Base-by-base conservation (phyloP, 1,140 invertebrate genomes). In the Trachymyrmex septentrionalis region DNA sequence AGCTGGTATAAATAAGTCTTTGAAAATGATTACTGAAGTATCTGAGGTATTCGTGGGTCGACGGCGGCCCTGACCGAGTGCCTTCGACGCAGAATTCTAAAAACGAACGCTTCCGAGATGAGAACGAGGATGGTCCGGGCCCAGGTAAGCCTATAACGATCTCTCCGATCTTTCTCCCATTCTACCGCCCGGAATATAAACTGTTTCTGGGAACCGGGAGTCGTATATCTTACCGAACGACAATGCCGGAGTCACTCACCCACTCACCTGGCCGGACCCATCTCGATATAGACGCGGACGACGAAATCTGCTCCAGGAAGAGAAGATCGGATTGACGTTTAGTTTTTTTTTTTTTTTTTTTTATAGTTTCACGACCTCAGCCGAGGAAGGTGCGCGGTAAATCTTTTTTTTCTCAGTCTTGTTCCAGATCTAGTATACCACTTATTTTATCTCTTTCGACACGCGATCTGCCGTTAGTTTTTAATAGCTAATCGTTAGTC, bases 151-250 rank as follows among this genome's bases (percentile, higher is more conserved):
- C 75, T 80, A 92, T 93, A 94, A 94, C 92, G 91, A 94, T 93
- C 90, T 90, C 71, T 85, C 63, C 44, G 61, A 86, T 85, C 71
- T 91, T 92, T 89, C 85, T 92, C 88, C 92, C 50, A 55, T 57
- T 75, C 55, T 59, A 24, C 87, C 82, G 66, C 44, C 64, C 81
- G 87, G 93, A 94, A 94, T 94, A 94, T 94, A 95, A 95, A 95
- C 94, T 95, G 92, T 94, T 95, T 95, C 95, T 94, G 61, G 91
- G 95, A 95, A 95, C 92, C 88, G 81, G 57, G 86, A 92, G 92
- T 94, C 95, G 92, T 95, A 95, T 95, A 95, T 95, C 94, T 95
- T 95, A 81, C 72, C 86, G 89, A 90, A 92, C 89, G 94, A 95
- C 94, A 95, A 94, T 95, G 90, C 91, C 86, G 55, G 88, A 94